Evolutionary conservation across 2,888 invertebrate genomes (phyloP), one percentile per base, ranked within the genome.

Genomic region (Scaptomyza parva): DNA sequence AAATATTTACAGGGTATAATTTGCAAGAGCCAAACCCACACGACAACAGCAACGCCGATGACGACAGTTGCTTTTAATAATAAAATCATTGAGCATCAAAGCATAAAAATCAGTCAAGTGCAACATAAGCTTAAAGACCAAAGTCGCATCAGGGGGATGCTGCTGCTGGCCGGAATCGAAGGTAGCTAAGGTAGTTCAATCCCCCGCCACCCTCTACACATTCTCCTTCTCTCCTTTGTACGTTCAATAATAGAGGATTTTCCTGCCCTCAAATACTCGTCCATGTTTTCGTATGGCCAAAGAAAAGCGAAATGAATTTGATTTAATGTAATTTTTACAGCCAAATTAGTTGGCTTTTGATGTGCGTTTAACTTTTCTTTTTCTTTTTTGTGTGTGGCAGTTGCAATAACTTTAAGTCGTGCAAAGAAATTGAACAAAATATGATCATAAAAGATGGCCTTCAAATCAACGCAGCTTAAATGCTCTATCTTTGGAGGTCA

Each of bases 21-120:
- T 47, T 55, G 58, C 20, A 40, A 40, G 30, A 45, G 40, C 43
- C 51, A 57, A 58, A 54, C 64, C 63, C 70, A 47, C 55, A 52
- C 47, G 30, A 30, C 12, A 30, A 12, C 12, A 26, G 8, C 20
- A 12, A 41, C 43, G 45, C 11, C 70, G 60, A 57, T 55, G 63
- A 73, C 84, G 78, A 76, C 82, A 86, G 86, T 82, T 86, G 86
- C 80, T 88, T 89, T 89, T 88, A 88, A 88, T 89, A 89, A 89
- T 89, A 89, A 90, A 90, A 90, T 90, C 90, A 89, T 88, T 79
- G 89, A 90, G 90, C 90, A 90, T 90, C 90, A 90, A 90, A 90
- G 89, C 90, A 90, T 90, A 89, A 90, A 90, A 90, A 89, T 89
- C 90, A 90, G 88, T 90, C 89, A 90, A 90, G 89, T 90, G 89